A percentile compares a stretch with the other conserved stretches of the same genome.
Conservation (phyloP, 2,888 invertebrate species). For the Halictus quadricinctus region DNA sequence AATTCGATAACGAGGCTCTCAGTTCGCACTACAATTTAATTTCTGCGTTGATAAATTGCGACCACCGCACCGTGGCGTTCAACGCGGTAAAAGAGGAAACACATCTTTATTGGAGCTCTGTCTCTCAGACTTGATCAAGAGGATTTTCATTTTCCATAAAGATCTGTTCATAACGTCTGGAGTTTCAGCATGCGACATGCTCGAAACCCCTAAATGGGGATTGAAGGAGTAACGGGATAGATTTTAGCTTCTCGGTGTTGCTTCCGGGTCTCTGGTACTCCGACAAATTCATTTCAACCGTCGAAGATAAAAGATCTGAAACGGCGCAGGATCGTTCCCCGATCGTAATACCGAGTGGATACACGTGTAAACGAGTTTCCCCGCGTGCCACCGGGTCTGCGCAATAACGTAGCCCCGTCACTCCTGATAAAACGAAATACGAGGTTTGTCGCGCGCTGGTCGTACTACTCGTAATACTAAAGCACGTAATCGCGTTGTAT, state of each 20-base stretch:
- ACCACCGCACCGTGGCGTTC: too few species aligned
- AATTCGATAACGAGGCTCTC: too few species aligned
- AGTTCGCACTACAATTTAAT: background rate
- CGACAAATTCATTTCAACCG: background rate
- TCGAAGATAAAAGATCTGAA: background rate
- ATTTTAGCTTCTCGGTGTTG: background rate
- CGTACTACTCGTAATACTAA: background rate
- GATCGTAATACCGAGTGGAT: background rate
- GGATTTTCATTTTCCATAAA: too few species aligned
- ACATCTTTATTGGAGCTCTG: background rate
- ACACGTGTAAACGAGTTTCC: conserved; percentile 5
- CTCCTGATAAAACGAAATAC: conserved; percentile 5
- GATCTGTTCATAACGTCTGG: too few species aligned
- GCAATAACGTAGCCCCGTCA: background rate
- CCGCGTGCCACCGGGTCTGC: background rate
- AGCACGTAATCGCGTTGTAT: background rate
- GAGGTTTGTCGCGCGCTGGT: background rate
- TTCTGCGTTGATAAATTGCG: too few species aligned
- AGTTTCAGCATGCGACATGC: too few species aligned
- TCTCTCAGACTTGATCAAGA: background rate
- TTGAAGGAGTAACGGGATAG: too few species aligned
- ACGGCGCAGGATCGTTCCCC: background rate
- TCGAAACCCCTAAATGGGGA: too few species aligned
- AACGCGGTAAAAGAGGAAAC: too few species aligned
- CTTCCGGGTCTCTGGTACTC: background rate